Evolutionary conservation across 2,113 vertebrate genomes (phyloP), one percentile per base, ranked within the genome.

Genomic region (Dinomys branickii): DNA sequence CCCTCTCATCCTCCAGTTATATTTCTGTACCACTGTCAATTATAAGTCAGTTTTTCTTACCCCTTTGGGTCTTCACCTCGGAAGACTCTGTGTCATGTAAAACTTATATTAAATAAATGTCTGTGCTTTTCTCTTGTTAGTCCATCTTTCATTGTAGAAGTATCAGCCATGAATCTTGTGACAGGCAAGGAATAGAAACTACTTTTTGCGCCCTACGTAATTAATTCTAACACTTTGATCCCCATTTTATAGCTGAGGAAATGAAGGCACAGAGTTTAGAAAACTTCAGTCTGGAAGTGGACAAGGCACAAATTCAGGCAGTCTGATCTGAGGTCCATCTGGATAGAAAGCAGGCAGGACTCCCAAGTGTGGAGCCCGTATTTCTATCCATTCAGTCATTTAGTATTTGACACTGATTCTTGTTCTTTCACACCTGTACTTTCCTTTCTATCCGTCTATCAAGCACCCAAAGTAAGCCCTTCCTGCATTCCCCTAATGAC

Each of bases 181-280:
- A 17, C 38, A 24, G 11, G 16, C 24, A 14, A 90, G 28, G 33
- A 69, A 93, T 81, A 81, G 20, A n/a, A 71, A 56, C 2, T 28
- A 63, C n/a, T 26, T 33, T 59, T 78, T 56, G 44, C 73, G 4
- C 71, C 2, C 0, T 33, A 33, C 3, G 33, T 44, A 91, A 63
- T 90, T 86, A 86, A 94, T 82, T 93, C 59, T 92, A 82, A 85
- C 35, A 67, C 28, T 92, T 91, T 90, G 16, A 56, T 67, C n/a
- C 12, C 9, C 20, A 65, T 80, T 69, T 67, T 84, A 94, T 56
- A 47, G 4, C 52, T 38, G 44, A 92, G 14, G 38, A 92, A 91
- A 95, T 52, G 69, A 50, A 97, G 67, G 59, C 10, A 85, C 8
- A 81, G 17, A 77, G 22, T 92, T 91, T 67, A 90, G 83, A 38